Evolutionary conservation across 2,888 invertebrate species (phyloP).

Genomic region (Idaea dimidiata): DNA sequence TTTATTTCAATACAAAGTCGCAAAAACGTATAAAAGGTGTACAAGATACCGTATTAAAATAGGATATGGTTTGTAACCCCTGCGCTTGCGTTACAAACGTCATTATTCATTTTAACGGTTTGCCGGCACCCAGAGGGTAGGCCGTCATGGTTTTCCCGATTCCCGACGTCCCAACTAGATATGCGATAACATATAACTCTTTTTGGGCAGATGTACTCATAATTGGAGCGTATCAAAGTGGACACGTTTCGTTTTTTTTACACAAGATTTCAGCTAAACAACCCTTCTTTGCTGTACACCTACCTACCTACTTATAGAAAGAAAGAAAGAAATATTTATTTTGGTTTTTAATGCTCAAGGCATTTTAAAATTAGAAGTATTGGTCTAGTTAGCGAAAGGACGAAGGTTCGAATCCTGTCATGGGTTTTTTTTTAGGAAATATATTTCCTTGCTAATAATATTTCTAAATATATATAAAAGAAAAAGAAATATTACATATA

Average conservation of each 20-base stretch:
- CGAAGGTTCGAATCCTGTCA: too few relatives aligned
- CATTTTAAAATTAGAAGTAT: too few relatives aligned
- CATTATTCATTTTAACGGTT: constrained; percentile 79
- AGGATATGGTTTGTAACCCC: constrained; percentile 43
- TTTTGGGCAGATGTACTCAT: constrained; percentile 72
- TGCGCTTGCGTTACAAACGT: constrained; percentile 45
- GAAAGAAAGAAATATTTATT: too few relatives aligned
- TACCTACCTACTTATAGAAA: too few relatives aligned
- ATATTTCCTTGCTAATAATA: too few relatives aligned
- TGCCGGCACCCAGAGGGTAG: constrained; percentile 66
- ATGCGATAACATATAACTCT: constrained; percentile 50
- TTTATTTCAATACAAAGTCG: too few relatives aligned
- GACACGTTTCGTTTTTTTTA: constrained; percentile 30
- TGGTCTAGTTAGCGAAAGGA: too few relatives aligned
- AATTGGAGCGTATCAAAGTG: constrained; percentile 78
- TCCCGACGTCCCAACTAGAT: constrained; percentile 66
- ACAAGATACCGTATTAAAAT: constrained; percentile 5
- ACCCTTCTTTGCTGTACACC: background rate
- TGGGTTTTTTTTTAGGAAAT: too few relatives aligned
- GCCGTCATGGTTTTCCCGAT: constrained; percentile 58
- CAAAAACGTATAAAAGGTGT: background rate
- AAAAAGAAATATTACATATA: too few relatives aligned
- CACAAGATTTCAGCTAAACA: background rate
- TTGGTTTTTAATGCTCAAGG: too few relatives aligned
- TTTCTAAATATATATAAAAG: too few relatives aligned